These are phyloP conservation scores for Rotaria macrura DNA, from an alignment of 2,888 invertebrate genomes.

Conservation along the genomic window DNA sequence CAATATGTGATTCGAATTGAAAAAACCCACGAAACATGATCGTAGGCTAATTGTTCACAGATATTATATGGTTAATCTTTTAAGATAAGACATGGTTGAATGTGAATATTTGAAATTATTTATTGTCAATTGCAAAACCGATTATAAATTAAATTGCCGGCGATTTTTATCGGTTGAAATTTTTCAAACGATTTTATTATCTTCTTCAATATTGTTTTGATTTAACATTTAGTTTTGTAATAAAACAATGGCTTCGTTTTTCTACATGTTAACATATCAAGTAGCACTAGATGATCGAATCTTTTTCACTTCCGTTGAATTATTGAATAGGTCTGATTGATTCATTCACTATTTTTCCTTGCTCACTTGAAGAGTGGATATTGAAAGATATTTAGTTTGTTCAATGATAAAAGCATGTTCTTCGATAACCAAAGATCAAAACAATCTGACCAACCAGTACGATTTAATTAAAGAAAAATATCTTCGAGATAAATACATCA, in stretches of 20 bases:
- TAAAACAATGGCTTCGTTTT: background rate
- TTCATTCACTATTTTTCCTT: background rate
- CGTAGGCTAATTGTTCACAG: background rate
- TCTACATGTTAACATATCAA: background rate
- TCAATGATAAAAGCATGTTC: background rate
- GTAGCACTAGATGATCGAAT: background rate
- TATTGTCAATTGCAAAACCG: background rate
- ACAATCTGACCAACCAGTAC: background rate
- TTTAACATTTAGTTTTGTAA: conserved; percentile 2
- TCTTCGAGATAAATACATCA: background rate
- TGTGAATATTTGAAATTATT: conserved; percentile 17
- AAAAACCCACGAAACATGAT: background rate
- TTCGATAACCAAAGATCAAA: background rate
- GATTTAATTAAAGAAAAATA: background rate
- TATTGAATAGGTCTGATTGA: background rate
- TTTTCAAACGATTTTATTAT: too few species aligned
- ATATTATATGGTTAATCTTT: background rate
- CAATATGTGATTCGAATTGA: background rate
- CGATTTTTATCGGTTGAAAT: background rate
- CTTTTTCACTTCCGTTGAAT: background rate
- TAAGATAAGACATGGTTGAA: background rate
- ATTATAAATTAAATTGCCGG: background rate
- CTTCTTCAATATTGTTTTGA: background rate
- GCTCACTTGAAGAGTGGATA: background rate
- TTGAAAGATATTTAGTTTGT: background rate